Base-by-base conservation (phyloP, 1,140 invertebrate genomes). In the Plectrocnemia conspersa region DNA sequence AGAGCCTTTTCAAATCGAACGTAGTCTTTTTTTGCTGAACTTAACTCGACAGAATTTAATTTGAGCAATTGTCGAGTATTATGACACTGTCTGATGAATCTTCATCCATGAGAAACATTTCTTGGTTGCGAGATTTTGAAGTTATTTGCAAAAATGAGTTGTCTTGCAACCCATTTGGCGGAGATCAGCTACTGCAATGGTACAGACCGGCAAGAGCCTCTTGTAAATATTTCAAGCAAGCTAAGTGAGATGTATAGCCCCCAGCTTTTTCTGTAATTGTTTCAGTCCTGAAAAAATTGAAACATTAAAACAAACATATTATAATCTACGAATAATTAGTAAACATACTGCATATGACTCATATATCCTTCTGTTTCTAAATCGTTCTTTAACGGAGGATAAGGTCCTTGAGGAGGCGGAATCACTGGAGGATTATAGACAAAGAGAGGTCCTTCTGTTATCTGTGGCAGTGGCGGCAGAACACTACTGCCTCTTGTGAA, bases 161-260 rank as follows among this genome's bases (percentile, higher is more conserved):
- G 47, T 50, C 32, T 24, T 16, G 25, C 47, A 50, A 50, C 47
- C 32, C 47, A 24, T 23, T 38, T 3, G 35, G 9, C 25, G 27
- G 6, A 38, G 36, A 50, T 41, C 63, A 71, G 71, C 73, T 73
- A 65, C 73, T 77, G 11, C 72, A 72, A 58, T 85, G 82, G 65
- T 84, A 94, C 1, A 96, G 74, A 22, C 92, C 91, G 62, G 85
- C 81, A 65, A 97, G 79, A 0, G 93, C 88, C 70, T 97, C 93
- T 71, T 95, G 87, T 7, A 98, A 69, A 0, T 92, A 93, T 64
- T 94, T 74, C 45, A 88, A 74, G 70, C 93, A 97, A 2, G 90
- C 90, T 55, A 93, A 74, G 4, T 81, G 80, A 2, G 88, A 78
- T 23, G 82, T 79, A 69, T 89, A 98, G 2, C 96, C 96, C 33